Evolutionary conservation across 1,140 invertebrate species (phyloP).

Genomic region (Drosophila hydei): DNA sequence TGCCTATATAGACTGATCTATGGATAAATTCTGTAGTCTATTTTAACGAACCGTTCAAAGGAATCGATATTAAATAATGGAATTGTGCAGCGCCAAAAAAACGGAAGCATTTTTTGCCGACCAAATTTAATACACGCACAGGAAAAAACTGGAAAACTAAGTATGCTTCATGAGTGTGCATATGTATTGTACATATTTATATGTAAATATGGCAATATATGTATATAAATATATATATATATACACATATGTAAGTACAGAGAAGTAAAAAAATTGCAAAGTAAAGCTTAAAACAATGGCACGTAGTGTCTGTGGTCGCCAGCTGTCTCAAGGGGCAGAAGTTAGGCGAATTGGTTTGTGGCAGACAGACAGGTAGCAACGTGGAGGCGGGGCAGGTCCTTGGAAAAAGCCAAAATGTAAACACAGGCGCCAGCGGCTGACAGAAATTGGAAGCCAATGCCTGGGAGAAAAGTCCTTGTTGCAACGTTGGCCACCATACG

Average conservation of each 20-base stretch:
- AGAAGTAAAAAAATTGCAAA: conserved; percentile 1
- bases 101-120: conserved; percentile 42
- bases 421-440: conserved; percentile 17
- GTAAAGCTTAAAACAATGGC: conserved; percentile 42
- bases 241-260: too few relatives aligned
- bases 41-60: background rate
- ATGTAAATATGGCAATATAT: too few relatives aligned
- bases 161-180: too few relatives aligned
- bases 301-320: conserved; percentile 12
- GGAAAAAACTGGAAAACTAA: too few relatives aligned
- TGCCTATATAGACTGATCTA: too few relatives aligned
- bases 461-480: conserved; percentile 1
- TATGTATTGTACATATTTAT: too few relatives aligned
- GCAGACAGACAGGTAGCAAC: too few relatives aligned
- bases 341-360: background rate
- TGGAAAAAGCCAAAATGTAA: conserved; percentile 38
- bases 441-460: conserved; percentile 39
- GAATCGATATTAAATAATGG: too few relatives aligned
- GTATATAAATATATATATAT: conserved; percentile 12
- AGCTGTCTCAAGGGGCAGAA: background rate
- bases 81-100: too few relatives aligned
- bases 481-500: conserved; percentile 17
- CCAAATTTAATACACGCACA: conserved; percentile 71
- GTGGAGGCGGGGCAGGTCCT: conserved; percentile 1
- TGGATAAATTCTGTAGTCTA: too few relatives aligned